These are phyloP conservation scores for Gadus chalcogrammus DNA, from an alignment of 2,113 vertebrate genomes.

Conservation along the genomic window DNA sequence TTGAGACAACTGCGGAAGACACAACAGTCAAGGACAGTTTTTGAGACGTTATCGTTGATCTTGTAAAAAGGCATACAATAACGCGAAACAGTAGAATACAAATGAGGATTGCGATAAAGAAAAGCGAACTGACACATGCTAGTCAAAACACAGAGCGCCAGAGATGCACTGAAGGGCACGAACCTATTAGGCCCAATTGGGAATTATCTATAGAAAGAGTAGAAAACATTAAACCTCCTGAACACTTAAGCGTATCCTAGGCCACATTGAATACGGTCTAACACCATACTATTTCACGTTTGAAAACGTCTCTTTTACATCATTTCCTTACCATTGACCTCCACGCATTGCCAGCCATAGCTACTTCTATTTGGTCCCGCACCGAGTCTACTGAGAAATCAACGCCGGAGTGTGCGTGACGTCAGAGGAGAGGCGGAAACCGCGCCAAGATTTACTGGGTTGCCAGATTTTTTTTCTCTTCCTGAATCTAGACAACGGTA, in stretches of 20 bases:
- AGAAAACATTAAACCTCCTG: not conserved
- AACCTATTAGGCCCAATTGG: not conserved
- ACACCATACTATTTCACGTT: not conserved
- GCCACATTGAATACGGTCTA: not conserved
- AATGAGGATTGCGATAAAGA: too few species aligned
- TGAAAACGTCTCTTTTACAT: too few species aligned
- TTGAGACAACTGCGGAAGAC: slow-evolving; percentile 45
- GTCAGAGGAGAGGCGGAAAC: not conserved
- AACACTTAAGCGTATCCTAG: not conserved
- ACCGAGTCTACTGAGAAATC: not conserved
- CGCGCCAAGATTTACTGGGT: not conserved
- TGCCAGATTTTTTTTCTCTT: not conserved
- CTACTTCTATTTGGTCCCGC: slow-evolving; percentile 16
- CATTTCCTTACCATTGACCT: slow-evolving; percentile 73
- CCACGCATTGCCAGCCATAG: slow-evolving; percentile 72
- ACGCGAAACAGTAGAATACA: too few species aligned
- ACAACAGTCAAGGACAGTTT: not conserved
- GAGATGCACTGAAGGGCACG: slow-evolving; percentile 38
- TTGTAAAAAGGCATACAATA: not conserved
- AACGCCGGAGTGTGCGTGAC: not conserved
- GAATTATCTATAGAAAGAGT: not conserved
- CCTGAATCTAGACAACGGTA: too few species aligned
- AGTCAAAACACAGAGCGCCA: not conserved
- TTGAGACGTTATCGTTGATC: not conserved
- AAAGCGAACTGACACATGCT: not conserved